Base-by-base conservation (phyloP, 2,888 invertebrate species). In the Chaetoderma sp. region DNA sequence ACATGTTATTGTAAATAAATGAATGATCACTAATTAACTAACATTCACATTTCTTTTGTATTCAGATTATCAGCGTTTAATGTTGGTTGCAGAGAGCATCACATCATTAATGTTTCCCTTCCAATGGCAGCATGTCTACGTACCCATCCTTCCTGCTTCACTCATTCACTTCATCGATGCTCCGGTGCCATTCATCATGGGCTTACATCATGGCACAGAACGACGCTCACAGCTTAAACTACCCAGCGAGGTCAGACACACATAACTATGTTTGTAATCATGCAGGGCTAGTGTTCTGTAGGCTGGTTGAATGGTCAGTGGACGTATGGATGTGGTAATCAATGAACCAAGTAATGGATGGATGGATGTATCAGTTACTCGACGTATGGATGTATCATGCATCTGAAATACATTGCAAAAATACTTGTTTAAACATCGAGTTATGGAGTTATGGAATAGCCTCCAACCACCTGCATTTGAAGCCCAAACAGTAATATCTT, bases 151-250 rank as follows among this genome's bases (percentile, higher is more conserved):
- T 78, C 99, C 99, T 1, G 94, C 96, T 56, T 85, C 88, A 3
- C 77, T 85, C 44, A 78, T 82, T 13, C 96, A 98, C 85, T 99
- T 99, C 88, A 90, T 99, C 52, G 99, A 99, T 88, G 99, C 99
- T 4, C 99, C 99, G 0, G 98, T 99, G 60, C 99, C 99, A 36
- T 99, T 96, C 88, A 93, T 99, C 67, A 99, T 99, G 98, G 99
- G 98, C 82, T 86, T 92, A 36, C 90, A 90, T 71, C 84, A 85
- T 63, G 75, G 75, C 5, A 68, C 68, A 36, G 72, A 78, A 47
- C 77, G 76, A 16, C 67, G 77, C 6, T 77, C 81, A 8, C 74
- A 78, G 58, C 72, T 81, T 4, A 60, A 67, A 6, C 69, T 82
- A 10, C 78, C 81, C 21, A 82, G 79, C 78, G 83, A 79, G 79